Base-by-base conservation (phyloP, 30 jellyfish, hydroid and myxozoan genomes). In the Mastigias papua region DNA sequence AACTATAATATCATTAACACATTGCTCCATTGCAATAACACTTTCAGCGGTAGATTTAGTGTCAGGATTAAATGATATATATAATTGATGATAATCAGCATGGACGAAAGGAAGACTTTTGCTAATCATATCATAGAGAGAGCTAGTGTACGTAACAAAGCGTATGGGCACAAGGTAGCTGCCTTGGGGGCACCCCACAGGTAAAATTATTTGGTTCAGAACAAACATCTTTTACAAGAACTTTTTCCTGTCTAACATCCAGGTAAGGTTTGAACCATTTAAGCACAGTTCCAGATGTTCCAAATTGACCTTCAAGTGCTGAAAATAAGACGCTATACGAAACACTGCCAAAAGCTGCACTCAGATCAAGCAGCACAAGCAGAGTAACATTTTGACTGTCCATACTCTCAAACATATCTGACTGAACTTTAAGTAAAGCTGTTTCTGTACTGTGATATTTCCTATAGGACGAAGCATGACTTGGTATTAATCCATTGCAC, bases 361-460 rank as follows among this genome's bases (percentile, higher is more conserved):
- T 20, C 10, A 61, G 73, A 61, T 61, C 22, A 6, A 61, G 21
- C 73, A 61, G 10, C 73, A 61, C 73, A n/a, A 61, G 73, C 21
- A 61, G 21, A 6, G 73, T 61, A 11, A 61, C 73, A 61, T 46
- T 17, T 57, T 84, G 93, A 72, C 51, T 46, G 1, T 84, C 88
- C 88, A 84, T 84, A 62, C 48, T 70, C 57, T 29, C 81, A 69
- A 84, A 51, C 33, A 72, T 71, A 71, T 84, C 88, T 42, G 80
- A 82, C 86, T 68, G 75, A 82, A 82, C 86, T 70, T 82, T 82
- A 27, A 49, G 34, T 69, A 68, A 68, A 84, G 93, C 80, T 84
- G 93, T 72, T 1, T 84, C 93, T 69, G 80, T 69, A 48, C 88
- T 72, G 31, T 84, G 93, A 62, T 50, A 21, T 42, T 48, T 84